Conservation (phyloP, 1,140 invertebrate species). For the Aphaenogaster ashmeadi region DNA sequence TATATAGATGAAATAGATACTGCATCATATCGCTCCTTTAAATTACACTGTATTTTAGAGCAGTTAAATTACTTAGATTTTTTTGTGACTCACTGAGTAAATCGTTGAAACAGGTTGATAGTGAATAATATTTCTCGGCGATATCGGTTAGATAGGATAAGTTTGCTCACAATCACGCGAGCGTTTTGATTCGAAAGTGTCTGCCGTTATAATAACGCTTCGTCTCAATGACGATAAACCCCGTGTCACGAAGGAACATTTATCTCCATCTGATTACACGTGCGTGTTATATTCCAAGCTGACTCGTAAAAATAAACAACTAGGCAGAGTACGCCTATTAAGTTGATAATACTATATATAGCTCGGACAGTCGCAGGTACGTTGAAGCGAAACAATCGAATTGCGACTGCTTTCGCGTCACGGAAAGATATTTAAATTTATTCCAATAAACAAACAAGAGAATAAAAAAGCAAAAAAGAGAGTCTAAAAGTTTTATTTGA, state of each 20-base stretch:
- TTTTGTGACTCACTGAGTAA: background rate
- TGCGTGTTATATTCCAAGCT: constrained; percentile 42
- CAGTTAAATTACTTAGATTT: background rate
- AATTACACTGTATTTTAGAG: background rate
- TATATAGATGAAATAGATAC: background rate
- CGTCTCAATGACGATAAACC: constrained; percentile 3
- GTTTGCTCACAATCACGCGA: background rate
- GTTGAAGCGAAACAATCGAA: background rate
- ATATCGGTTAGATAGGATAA: background rate
- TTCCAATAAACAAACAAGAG: background rate
- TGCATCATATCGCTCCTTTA: background rate
- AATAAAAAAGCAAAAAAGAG: background rate
- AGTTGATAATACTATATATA: constrained; percentile 51
- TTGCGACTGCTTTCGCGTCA: background rate
- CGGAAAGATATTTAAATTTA: constrained; percentile 17
- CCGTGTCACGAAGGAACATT: constrained; percentile 27
- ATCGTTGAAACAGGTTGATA: background rate
- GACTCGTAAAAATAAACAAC: constrained; percentile 55
- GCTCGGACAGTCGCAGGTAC: background rate
- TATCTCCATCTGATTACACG: constrained; percentile 51
- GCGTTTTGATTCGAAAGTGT: constrained; percentile 18
- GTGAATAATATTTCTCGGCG: background rate
- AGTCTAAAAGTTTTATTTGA: background rate
- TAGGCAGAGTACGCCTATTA: constrained; percentile 23
- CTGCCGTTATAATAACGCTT: background rate